Conservation (phyloP, 2,113 vertebrate species). For the Hiodon tergisus region DNA sequence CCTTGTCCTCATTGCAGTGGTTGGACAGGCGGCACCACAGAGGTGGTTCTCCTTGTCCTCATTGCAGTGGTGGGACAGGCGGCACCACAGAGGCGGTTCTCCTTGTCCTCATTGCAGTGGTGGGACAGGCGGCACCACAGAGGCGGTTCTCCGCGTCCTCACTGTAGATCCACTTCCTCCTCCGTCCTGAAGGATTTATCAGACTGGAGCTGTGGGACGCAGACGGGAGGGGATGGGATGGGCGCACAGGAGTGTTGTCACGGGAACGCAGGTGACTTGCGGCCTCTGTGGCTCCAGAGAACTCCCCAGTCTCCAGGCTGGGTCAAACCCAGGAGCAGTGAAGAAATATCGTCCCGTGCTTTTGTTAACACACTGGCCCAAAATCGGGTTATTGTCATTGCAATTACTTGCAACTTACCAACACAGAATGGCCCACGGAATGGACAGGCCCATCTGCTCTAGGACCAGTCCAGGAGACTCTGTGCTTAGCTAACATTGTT, state of each 20-base stretch:
- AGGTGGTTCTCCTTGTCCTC: neutral
- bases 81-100: neutral
- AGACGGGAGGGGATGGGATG: neutral
- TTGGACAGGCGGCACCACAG: too few species aligned
- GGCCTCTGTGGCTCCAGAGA: too few species aligned
- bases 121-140: neutral
- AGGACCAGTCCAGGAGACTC: too few species aligned
- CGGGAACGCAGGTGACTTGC: neutral
- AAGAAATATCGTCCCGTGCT: neutral
- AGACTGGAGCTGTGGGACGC: neutral
- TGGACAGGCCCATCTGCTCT: too few species aligned
- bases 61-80: neutral
- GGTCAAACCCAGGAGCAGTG: neutral
- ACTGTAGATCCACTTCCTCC: neutral
- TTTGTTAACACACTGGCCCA: neutral
- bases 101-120: neutral
- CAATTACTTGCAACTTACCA: too few species aligned
- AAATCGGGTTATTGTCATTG: neutral
- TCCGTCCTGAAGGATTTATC: neutral
- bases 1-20: too few species aligned
- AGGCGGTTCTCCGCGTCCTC: neutral
- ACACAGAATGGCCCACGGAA: too few species aligned
- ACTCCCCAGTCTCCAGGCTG: too few species aligned
- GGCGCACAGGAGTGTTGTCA: neutral
- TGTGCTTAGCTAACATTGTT: too few species aligned